These are phyloP conservation scores for Melipona beecheii DNA, from an alignment of 2,888 invertebrate species.

Conservation along the genomic window DNA sequence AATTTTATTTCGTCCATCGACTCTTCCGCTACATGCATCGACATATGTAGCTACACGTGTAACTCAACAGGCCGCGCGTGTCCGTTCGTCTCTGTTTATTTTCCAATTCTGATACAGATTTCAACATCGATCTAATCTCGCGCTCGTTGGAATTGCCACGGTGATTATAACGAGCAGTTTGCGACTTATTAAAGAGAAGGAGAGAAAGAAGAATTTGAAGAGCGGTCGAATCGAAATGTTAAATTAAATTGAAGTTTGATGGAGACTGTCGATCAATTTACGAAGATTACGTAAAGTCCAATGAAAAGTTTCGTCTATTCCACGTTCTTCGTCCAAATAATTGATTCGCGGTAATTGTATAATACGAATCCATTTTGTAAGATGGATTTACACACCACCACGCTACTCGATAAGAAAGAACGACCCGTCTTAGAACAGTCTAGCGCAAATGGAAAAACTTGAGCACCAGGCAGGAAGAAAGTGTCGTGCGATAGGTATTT, in stretches of 20 bases:
- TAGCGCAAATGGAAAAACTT: constrained; percentile 37
- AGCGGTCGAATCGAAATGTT: too few relatives aligned
- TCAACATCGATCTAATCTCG: not conserved
- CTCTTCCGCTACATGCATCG: not conserved
- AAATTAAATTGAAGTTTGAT: too few relatives aligned
- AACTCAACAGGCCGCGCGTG: not conserved
- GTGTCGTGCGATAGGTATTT: constrained; percentile 30
- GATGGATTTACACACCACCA: not conserved
- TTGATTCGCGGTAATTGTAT: not conserved
- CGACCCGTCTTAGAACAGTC: not conserved
- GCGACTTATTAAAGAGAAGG: not conserved
- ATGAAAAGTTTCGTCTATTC: too few relatives aligned
- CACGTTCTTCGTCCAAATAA: not conserved
- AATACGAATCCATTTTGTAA: not conserved
- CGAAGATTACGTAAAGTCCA: too few relatives aligned
- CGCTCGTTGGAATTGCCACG: not conserved
- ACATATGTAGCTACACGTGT: not conserved
- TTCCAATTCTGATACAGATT: not conserved
- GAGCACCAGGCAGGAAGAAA: not conserved
- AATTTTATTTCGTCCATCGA: constrained; percentile 1
- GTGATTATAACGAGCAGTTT: not conserved
- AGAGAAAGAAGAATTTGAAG: too few relatives aligned
- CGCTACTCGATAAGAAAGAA: not conserved
- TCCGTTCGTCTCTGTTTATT: not conserved
- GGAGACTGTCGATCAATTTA: too few relatives aligned